Evolutionary conservation across 2,113 vertebrate species (phyloP), one percentile per base, ranked within the genome.

Genomic region (Vidua chalybeata): DNA sequence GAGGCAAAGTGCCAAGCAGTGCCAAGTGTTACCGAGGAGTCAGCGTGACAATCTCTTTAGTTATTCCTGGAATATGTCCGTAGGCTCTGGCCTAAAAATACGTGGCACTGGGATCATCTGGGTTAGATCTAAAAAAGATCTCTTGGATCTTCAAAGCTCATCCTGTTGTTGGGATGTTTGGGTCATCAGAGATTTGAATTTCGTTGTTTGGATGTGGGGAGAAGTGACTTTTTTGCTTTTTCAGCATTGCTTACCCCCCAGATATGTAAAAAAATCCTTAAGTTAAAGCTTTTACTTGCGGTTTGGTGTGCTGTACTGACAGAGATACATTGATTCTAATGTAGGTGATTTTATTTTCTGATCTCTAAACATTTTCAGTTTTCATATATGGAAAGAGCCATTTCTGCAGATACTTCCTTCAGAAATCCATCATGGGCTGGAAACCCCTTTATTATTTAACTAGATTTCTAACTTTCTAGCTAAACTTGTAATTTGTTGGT

Each of bases 81-180:
- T 59, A 91, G 63, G 89, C 82, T 75, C 46, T 77, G 78, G 30
- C 84, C 87, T 96, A 87, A 96, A 96, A 95, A 94, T 94, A 88
- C 19, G 4, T 4, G 2, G 31, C 62, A 83, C 31, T 52, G 39
- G 82, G 78, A 90, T 95, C 76, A n/a, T 33, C 7, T 2, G 78
- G 33, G 87, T 66, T 93, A 71, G 35, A 19, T 5, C 67, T 93
- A 15, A 54, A 71, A 88, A 66, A 88, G 79, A 73, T 59, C 72
- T 71, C 43, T 74, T 22, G 21, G 33, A 30, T 74, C 67, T 90
- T 94, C 64, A 91, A 17, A 96, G 84, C 71, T 83, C 30, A 52
- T 81, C 28, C 80, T 74, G 23, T 79, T 69, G 43, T 79, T 74
- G 77, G 48, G 22, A n/a, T 71, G 31, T 59, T 52, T 43, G 64